A percentile compares a stretch with the other conserved stretches of the same genome.
These are phyloP conservation scores for Epinotia ramella DNA, from an alignment of 2,888 invertebrate genomes.

Conservation along the genomic window DNA sequence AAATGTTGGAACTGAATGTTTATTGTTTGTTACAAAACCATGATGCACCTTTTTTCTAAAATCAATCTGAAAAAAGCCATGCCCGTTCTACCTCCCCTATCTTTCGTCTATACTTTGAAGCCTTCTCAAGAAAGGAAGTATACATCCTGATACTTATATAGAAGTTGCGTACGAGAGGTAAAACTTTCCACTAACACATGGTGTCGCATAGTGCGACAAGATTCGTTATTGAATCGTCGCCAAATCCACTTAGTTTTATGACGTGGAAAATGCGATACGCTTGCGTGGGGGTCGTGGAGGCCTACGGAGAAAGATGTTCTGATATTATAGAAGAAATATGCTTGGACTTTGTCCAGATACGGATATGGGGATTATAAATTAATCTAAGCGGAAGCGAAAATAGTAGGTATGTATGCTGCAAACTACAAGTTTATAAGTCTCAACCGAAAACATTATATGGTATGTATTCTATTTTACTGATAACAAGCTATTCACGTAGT, in stretches of 20 bases:
- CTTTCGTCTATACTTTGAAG: too few relatives aligned
- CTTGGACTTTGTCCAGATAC: neutral
- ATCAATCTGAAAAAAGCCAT: too few relatives aligned
- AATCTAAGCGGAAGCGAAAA: neutral
- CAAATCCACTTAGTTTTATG: constrained; percentile 82
- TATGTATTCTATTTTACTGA: too few relatives aligned
- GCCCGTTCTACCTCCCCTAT: too few relatives aligned
- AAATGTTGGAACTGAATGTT: too few relatives aligned
- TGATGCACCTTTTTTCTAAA: too few relatives aligned
- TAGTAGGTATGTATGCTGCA: neutral
- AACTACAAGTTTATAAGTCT: too few relatives aligned
- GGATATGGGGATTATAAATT: neutral
- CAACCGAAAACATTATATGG: too few relatives aligned
- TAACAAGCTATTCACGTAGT: too few relatives aligned
- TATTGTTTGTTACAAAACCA: too few relatives aligned
- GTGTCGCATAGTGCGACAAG: constrained; percentile 52
- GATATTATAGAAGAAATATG: constrained; percentile 9
- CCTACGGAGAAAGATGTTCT: constrained; percentile 3
- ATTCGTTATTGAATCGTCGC: constrained; percentile 76
- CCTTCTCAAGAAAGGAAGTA: too few relatives aligned
- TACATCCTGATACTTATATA: neutral
- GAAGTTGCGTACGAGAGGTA: neutral
- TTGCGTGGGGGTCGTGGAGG: constrained; percentile 48
- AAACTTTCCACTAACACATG: constrained; percentile 13
- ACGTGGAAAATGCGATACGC: constrained; percentile 76